Percentiles rank a stretch among this genome's conserved stretches.
phyloP scores from a whole-genome alignment of 2,888 invertebrate species.

The Andrena dorsata region DNA sequence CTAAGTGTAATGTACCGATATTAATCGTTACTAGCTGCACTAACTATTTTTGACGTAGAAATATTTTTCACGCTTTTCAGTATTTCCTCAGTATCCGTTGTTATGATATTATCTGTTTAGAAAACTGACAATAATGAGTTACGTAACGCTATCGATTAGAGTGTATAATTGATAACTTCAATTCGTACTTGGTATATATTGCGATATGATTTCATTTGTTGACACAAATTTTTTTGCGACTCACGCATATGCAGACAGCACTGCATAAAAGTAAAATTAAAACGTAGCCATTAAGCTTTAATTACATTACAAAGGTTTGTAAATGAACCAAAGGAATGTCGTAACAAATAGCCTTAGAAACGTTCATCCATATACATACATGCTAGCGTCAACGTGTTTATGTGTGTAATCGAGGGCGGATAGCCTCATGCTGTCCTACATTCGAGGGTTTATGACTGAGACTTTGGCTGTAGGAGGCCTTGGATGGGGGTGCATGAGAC shows the following conservation, averaged over 20 bases:
- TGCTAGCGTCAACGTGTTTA: too few relatives aligned
- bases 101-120: neutral
- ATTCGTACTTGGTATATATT: slow-evolving; percentile 32
- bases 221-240: slow-evolving; percentile 19
- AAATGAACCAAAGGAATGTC: neutral
- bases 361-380: neutral
- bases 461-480: too few relatives aligned
- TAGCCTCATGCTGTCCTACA: too few relatives aligned
- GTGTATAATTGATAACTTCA: slow-evolving; percentile 38
- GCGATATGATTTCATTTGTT: slow-evolving; percentile 57
- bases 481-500: too few relatives aligned
- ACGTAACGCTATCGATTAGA: slow-evolving; percentile 28
- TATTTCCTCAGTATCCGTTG: slow-evolving; percentile 6
- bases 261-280: slow-evolving; percentile 14
- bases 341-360: neutral
- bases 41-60: neutral
- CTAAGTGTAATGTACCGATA: slow-evolving; percentile 4
- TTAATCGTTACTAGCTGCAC: neutral
- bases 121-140: slow-evolving; percentile 23
- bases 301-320: neutral
- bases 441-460: too few relatives aligned
- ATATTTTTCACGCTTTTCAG: neutral
- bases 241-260: slow-evolving; percentile 6
- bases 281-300: neutral
- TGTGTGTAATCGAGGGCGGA: too few relatives aligned